Evolutionary conservation across 2,797 vertebrate genomes (phyloP), one percentile per base, ranked within the genome.

Genomic region (Bucorvus abyssinicus): DNA sequence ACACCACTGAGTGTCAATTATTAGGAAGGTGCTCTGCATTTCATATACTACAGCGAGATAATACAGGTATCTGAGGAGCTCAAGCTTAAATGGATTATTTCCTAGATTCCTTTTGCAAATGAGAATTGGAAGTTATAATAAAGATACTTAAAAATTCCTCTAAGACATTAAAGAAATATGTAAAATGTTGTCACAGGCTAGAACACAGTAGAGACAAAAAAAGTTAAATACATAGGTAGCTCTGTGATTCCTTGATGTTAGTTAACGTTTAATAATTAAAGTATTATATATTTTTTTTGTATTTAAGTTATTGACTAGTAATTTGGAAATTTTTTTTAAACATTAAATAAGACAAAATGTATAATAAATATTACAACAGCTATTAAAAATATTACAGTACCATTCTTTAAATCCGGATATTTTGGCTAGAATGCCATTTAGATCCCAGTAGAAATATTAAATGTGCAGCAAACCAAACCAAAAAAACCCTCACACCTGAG

Each of bases 401-500:
- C 6, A 6, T 70, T 81, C 23, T 65, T 69, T 36, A 80, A 80
- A 59, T 70, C 12, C 18, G n/a, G 23, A 2, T 55, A 4, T 20
- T 68, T 87, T 75, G 12, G 5, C 23, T 73, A 56, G 50, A 89
- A 65, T 77, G 22, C 10, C 36, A 8, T n/a, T 75, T 88, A 88
- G 22, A 73, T 76, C 8, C 34, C 19, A 18, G 45, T 82, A 67
- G 29, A 74, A 80, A 47, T 73, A 60, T 1, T 38, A 3, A 26
- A 34, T 2, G 2, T 2, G 0, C 5, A 12, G 7, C 10, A 83
- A 78, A 57, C 7, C 7, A 49, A 40, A 40, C 38, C 38, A 67
- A 27, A 4, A 12, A 44, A 34, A 22, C 23, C 19, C 6, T 78
- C 14, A 59, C 23, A 29, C 8, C 23, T 30, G 34, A 74, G 10